Base-by-base conservation (phyloP, 2,797 vertebrate species). In the Dipus sagitta region DNA sequence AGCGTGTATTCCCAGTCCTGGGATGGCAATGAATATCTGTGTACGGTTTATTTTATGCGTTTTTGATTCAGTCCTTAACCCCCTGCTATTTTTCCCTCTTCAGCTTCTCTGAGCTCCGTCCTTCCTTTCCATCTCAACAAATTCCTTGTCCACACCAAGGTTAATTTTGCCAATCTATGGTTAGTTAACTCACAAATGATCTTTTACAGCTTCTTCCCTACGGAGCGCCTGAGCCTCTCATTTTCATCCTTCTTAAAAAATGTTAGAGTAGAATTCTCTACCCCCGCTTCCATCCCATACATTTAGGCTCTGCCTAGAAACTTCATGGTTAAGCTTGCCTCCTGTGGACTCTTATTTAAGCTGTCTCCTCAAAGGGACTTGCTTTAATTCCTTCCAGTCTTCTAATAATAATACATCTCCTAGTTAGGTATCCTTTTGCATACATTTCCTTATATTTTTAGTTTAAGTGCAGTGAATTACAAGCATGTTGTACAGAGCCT, bases 111-210 rank as follows among this genome's bases (percentile, higher is more conserved):
- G 86, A 65, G 90, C 68, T 74, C 52, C 77, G 86, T 60, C 92
- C 94, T 94, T 95, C 79, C 92, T 96, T 95, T 86, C 93, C 92
- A 18, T 90, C 91, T 96, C 91, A 80, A 60, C 95, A 94, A 30
- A 88, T 75, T 89, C 86, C 83, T 94, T 72, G 77, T 96, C 88
- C 94, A 92, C 94, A 89, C 79, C 93, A 95, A 96, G 94, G 94
- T 95, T 91, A 91, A 94, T 94, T 94, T 93, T 94, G 91, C 24
- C 86, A 81, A 6, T 92, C 94, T 93, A 9, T 88, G 95, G 86
- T 84, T 95, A 87, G 95, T 96, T 96, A 96, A 83, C 89, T 96
- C 94, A 78, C 83, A 95, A 86, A 88, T 95, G 94, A 60, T 88
- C 81, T 93, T 91, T 91, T 90, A 84, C 70, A 75, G 86, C 91